phyloP scores from a whole-genome alignment of 2,797 vertebrate species.

The Pipistrellus nathusii region DNA sequence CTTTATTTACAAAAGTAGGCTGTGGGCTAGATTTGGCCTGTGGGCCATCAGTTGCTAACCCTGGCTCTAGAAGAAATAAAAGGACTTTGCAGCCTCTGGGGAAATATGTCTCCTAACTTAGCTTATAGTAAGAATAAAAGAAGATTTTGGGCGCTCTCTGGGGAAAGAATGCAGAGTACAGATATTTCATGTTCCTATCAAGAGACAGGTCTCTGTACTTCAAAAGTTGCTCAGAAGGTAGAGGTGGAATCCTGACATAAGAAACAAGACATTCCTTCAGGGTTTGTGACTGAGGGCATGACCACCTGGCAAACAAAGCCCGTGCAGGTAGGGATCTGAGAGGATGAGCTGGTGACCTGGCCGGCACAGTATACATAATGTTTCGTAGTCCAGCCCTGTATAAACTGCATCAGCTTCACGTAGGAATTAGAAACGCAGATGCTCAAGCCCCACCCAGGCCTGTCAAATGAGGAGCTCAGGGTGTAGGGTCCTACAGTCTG shows the following conservation, averaged over 20 bases:
- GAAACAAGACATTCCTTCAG: neutral
- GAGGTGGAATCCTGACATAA: neutral
- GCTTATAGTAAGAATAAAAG: neutral
- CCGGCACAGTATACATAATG: neutral
- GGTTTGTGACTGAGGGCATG: neutral
- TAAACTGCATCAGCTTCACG: neutral
- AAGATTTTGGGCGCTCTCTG: neutral
- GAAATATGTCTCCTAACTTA: neutral
- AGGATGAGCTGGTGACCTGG: neutral
- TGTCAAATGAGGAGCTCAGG: neutral
- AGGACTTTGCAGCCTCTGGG: neutral
- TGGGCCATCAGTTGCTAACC: neutral
- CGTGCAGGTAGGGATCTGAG: too few species aligned
- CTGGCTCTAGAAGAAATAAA: constrained; percentile 9
- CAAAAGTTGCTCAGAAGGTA: neutral
- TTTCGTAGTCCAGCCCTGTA: neutral
- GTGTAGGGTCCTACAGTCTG: neutral
- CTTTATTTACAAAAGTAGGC: neutral
- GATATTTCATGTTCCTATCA: neutral
- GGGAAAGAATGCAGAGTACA: neutral
- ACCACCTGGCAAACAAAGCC: neutral
- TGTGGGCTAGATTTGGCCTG: neutral
- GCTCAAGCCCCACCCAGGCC: neutral
- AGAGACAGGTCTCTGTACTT: neutral
- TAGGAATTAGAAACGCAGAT: neutral